These are phyloP conservation scores for Procambarus virginalis DNA, from an alignment of 1,140 invertebrate species.

Conservation along the genomic window DNA sequence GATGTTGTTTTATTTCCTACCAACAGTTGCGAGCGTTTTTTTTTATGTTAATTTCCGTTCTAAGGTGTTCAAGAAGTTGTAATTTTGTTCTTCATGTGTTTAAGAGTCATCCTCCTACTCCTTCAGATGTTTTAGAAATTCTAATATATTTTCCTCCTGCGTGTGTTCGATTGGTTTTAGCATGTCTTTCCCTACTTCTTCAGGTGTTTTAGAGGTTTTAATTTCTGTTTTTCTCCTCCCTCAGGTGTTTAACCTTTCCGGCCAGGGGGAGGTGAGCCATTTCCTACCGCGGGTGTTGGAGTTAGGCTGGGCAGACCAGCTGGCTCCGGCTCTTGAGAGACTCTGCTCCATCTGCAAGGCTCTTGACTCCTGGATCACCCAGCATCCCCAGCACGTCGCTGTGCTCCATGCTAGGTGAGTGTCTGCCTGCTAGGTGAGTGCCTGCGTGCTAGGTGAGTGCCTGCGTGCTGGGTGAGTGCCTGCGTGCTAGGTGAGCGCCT, in stretches of 20 bases:
- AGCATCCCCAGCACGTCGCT: slow-evolving; percentile 84
- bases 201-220: not conserved
- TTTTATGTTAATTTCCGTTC: no score
- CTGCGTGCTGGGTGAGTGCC: slow-evolving; percentile 85
- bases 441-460: slow-evolving; percentile 82
- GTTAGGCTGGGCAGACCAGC: slow-evolving; percentile 87
- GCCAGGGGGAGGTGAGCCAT: slow-evolving; percentile 77
- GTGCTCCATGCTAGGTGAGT: slow-evolving; percentile 89
- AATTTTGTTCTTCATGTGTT: not conserved
- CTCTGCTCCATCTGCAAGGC: slow-evolving; percentile 94
- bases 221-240: slow-evolving; percentile 71
- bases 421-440: no score
- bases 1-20: no score
- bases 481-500: slow-evolving; percentile 71
- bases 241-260: slow-evolving; percentile 91
- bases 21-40: no score
- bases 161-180: not conserved
- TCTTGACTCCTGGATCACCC: slow-evolving; percentile 91
- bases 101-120: not conserved
- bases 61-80: no score
- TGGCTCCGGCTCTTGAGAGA: slow-evolving; percentile 91
- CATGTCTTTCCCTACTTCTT: not conserved
- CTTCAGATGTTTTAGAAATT: not conserved
- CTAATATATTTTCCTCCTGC: not conserved
- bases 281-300: slow-evolving; percentile 78